Base-by-base conservation (phyloP, 2,888 invertebrate species). In the Ormia ochracea region DNA sequence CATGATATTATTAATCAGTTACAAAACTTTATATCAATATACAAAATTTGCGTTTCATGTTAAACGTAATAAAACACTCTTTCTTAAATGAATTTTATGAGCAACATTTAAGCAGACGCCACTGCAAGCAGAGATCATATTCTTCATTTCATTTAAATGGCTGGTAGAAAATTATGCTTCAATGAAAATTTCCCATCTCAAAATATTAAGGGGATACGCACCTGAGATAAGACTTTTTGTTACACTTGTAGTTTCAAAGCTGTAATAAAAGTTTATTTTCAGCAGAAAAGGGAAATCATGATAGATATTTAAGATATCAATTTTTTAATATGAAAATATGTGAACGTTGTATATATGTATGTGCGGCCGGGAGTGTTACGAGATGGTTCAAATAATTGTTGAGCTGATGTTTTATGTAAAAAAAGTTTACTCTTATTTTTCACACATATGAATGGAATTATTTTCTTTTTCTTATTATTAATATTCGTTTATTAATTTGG, bases 401-500 rank as follows among this genome's bases (percentile, higher is more conserved):
- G 65, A 66, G 79, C 66, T 80, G 75, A 72, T 75, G 17, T 50
- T 69, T 61, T 63, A 41, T 12, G 2, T 63, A 33, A 41, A 28
- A 59, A 59, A n/a, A n/a, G 41, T 69, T 21, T 45, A 26, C 12
- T 56, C 12, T 33, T 23, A 14, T 36, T 9, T 50, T 17, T 1
- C 12, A 36, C 23, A 54, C 14, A 52, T n/a, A 19, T 26, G 61
- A 58, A 26, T 45, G 43, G 9, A 14, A 9, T 17, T 19, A 21
- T 2, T 19, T 4, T 3, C 12, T 23, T 45, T 23, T 45, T 21
- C 1, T 43, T 19, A 0, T 19, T 19, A 43, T 4, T n/a, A 3
- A n/a, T 38, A 43, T 21, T 45, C 12, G 12, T 12, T 45, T 41
- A 12, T 7, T 21, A 52, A 72, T 81, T 82, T 81, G 80, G 81